Percentiles rank a stretch among this genome's conserved stretches.
These are phyloP conservation scores for Corticium candelabrum DNA, from an alignment of 37 sponge, comb jelly and placozoan species.

Conservation along the genomic window DNA sequence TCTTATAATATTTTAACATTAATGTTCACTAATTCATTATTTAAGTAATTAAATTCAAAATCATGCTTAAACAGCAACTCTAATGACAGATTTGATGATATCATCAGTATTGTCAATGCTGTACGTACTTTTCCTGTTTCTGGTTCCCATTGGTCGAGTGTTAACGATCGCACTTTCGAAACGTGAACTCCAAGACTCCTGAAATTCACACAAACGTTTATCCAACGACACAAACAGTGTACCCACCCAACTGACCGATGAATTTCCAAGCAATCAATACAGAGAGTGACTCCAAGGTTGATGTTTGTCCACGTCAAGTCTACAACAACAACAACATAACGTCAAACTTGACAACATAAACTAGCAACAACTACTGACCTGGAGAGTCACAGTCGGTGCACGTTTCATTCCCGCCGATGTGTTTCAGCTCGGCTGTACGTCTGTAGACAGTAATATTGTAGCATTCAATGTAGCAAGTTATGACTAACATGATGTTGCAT, in stretches of 20 bases:
- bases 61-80: no score
- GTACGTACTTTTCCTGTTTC: conserved; percentile 39
- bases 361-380: conserved; percentile 10
- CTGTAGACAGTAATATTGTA: no score
- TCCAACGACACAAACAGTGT: background rate
- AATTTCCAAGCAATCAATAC: conserved; percentile 80
- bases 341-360: background rate
- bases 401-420: conserved; percentile 48
- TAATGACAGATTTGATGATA: no score
- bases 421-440: background rate
- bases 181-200: conserved; percentile 80
- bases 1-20: no score
- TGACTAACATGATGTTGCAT: no score
- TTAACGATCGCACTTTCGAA: conserved; percentile 75
- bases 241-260: conserved; percentile 26
- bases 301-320: conserved; percentile 76
- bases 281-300: conserved; percentile 66
- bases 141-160: conserved; percentile 73
- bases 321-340: background rate
- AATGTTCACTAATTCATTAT: no score
- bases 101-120: background rate
- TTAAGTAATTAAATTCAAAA: no score
- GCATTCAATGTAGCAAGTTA: no score
- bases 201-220: no score
- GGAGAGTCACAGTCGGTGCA: conserved; percentile 63